Evolutionary conservation across 2,113 vertebrate species (phyloP), one percentile per base, ranked within the genome.

Genomic region (Oplegnathus fasciatus): DNA sequence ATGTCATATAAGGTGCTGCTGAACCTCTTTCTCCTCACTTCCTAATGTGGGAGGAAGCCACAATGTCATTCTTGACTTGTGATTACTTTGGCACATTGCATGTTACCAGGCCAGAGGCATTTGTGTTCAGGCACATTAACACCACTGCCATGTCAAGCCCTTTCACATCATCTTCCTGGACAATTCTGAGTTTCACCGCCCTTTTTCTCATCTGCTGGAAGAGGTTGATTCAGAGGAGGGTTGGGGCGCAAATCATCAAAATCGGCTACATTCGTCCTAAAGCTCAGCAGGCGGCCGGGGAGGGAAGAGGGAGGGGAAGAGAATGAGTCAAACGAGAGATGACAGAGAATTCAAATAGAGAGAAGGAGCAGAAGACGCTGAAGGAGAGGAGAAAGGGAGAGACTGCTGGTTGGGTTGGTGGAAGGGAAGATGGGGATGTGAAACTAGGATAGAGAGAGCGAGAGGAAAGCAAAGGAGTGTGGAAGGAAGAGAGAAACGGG

Each of bases 161-260:
- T 75, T 68, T 94, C 87, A 91, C 71, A 57, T 92, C 91, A 88
- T 76, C 79, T 82, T 89, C 82, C 76, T 64, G 80, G 60, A 79
- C 66, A 57, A 52, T 80, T 70, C n/a, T 3, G 69, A 80, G 74
- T 64, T 73, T 72, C 70, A 78, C 78, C 44, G 50, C 72, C 78
- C 46, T 52, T 85, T 26, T 69, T 58, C 65, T 78, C 62, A 50
- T 80, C 26, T 14, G 72, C 78, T 72, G 48, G 46, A 54, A 52
- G 88, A 91, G 55, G 80, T 58, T 81, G 80, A 83, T 88, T 79
- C 84, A 71, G 83, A 17, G n/a, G 80, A 85, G 78, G 92, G 82
- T 86, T 75, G 78, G 64, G 81, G 83, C 73, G 71, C 78, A 50
- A 91, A 87, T 88, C 86, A 93, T 92, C 89, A 92, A 86, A 93